These are phyloP conservation scores for Agrypnus murinus DNA, from an alignment of 2,888 invertebrate species.

Conservation along the genomic window DNA sequence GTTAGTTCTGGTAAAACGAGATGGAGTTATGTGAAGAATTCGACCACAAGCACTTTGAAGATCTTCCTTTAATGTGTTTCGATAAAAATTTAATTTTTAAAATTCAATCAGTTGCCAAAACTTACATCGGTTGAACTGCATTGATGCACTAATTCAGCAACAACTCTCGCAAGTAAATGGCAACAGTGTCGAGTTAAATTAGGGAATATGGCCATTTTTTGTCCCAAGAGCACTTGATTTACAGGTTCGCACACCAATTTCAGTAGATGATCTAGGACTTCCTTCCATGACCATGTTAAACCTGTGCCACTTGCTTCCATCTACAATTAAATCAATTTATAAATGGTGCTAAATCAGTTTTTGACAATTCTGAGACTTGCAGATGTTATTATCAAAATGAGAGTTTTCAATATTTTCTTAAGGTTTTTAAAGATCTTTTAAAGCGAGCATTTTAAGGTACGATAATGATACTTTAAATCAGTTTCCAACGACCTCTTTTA, in stretches of 20 bases:
- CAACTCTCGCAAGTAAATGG: constrained; percentile 85
- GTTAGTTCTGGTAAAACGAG: constrained; percentile 92
- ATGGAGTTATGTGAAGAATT: constrained; percentile 88
- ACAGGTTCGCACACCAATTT: constrained; percentile 89
- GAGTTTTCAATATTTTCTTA: too few species aligned
- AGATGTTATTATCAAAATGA: too few species aligned
- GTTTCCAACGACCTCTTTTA: too few species aligned
- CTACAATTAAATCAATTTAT: constrained; percentile 58
- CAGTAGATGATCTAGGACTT: constrained; percentile 87
- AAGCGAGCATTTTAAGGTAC: too few species aligned
- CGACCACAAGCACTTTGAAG: constrained; percentile 83
- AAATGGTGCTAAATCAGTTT: too few species aligned
- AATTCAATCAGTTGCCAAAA: not conserved
- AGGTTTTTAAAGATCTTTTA: too few species aligned
- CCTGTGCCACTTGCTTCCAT: constrained; percentile 68
- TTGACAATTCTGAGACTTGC: too few species aligned
- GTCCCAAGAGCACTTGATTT: constrained; percentile 72
- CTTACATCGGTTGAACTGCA: constrained; percentile 84
- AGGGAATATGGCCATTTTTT: constrained; percentile 65
- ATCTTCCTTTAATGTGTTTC: constrained; percentile 73
- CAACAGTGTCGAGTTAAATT: constrained; percentile 77
- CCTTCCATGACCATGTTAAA: constrained; percentile 71
- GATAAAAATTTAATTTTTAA: not conserved
- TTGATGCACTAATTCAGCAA: constrained; percentile 90
- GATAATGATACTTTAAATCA: too few species aligned